Conservation (phyloP, 64 coral and sea anemone species). For the Exaiptasia diaphana region DNA sequence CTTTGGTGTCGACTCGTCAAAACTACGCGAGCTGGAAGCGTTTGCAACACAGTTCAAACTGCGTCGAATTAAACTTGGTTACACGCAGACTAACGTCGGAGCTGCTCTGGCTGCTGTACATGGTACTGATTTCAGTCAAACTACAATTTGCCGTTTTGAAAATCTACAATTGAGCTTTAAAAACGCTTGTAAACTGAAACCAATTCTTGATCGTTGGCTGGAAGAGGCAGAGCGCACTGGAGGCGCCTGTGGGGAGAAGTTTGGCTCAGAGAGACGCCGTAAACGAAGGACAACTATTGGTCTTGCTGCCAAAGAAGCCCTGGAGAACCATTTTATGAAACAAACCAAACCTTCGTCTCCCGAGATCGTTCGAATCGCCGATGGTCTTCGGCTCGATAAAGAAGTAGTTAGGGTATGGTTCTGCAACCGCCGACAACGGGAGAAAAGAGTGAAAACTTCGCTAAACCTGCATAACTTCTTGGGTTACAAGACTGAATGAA, state of each 20-base stretch:
- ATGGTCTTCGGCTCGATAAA: slow-evolving; percentile 83
- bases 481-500: slow-evolving; percentile 77
- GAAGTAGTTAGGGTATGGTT: slow-evolving; percentile 98
- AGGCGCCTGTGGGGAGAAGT: slow-evolving; percentile 70
- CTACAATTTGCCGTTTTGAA: slow-evolving; percentile 96
- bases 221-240: slow-evolving; percentile 86
- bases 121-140: slow-evolving; percentile 98
- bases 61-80: slow-evolving; percentile 91
- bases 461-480: slow-evolving; percentile 84
- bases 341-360: slow-evolving; percentile 91
- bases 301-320: slow-evolving; percentile 82
- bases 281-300: slow-evolving; percentile 96
- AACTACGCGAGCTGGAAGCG: slow-evolving; percentile 84
- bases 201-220: slow-evolving; percentile 87
- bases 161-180: slow-evolving; percentile 98
- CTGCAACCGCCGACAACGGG: slow-evolving; percentile 91
- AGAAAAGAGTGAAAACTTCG: slow-evolving; percentile 95
- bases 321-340: slow-evolving; percentile 93
- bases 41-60: slow-evolving; percentile 97
- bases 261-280: slow-evolving; percentile 62
- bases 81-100: slow-evolving; percentile 91
- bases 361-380: slow-evolving; percentile 87
- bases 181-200: slow-evolving; percentile 96
- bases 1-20: slow-evolving; percentile 78
- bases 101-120: slow-evolving; percentile 88